These are phyloP conservation scores for Epirrita christyi DNA, from an alignment of 2,888 invertebrate species.

Conservation along the genomic window DNA sequence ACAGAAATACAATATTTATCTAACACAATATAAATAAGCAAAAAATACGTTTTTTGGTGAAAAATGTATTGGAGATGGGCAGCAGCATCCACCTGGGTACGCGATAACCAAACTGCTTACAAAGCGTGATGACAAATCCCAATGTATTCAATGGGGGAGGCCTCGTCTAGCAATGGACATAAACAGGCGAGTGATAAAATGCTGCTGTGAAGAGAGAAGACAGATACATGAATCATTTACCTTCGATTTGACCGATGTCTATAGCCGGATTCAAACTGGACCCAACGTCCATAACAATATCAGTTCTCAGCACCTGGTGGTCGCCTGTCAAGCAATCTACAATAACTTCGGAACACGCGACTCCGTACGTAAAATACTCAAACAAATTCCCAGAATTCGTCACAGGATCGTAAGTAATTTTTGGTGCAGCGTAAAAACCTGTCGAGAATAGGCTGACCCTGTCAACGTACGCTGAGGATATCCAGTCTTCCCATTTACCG, in stretches of 20 bases:
- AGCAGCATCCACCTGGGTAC: no score
- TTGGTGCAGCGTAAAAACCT: slow-evolving; percentile 89
- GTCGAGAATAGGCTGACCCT: slow-evolving; percentile 89
- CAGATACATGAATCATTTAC: not conserved
- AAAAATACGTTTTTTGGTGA: no score
- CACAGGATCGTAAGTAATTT: slow-evolving; percentile 85
- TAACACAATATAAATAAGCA: not conserved
- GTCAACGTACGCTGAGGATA: slow-evolving; percentile 87
- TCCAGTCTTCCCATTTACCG: slow-evolving; percentile 92
- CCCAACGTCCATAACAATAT: slow-evolving; percentile 96
- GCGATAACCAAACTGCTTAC: no score
- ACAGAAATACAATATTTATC: not conserved
- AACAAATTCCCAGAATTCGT: slow-evolving; percentile 88
- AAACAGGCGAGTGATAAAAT: no score
- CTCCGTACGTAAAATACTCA: slow-evolving; percentile 92
- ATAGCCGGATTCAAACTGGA: slow-evolving; percentile 95
- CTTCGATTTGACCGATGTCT: slow-evolving; percentile 95
- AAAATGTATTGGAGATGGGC: no score
- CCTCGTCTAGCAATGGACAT: no score
- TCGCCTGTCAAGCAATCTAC: slow-evolving; percentile 95
- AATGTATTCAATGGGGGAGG: no score
- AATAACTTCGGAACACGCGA: slow-evolving; percentile 92
- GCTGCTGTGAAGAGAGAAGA: no score
- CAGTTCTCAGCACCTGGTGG: slow-evolving; percentile 91
- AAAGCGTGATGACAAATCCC: no score